Base-by-base conservation (phyloP, 1,140 invertebrate genomes). In the Globodera ellingtonae region DNA sequence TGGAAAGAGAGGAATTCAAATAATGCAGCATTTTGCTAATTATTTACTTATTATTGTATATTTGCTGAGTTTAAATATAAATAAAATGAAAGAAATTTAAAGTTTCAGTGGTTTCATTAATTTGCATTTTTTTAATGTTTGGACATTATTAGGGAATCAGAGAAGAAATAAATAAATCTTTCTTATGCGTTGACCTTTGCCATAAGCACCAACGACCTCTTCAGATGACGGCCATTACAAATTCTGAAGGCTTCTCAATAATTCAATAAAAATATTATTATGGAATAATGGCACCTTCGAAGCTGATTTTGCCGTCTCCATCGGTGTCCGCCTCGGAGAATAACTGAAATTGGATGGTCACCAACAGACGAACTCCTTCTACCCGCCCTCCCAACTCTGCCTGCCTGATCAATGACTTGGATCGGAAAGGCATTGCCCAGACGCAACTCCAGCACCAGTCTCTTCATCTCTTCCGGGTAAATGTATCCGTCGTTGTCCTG, bases 401-500 rank as follows among this genome's bases (percentile, higher is more conserved):
- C 24, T 78, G 62, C 66, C 72, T 89, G 87, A 71, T 89, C 84
- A 44, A 88, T 81, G 9, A 88, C 81, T n/a, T 81, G 56, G 21
- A 50, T 77, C 8, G 87, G 87, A 71, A 87, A 88, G 21, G 83
- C 83, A 21, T 70, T 50, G n/a, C 83, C 87, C 10, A 88, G 74
- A 7, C 82, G 77, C 24, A 88, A 74, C 70, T 89, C 86, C 24
- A 75, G 78, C 8, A 88, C 89, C 47, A 89, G 80, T 67, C 80
- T 67, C 44, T 80, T 80, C 87, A 88, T 88, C 72, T 88, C 87
- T 21, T 79, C 80, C 13, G 82, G 82, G 73, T 85, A 82, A 74
- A 88, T 88, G 81, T 83, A 89, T 6, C 87, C 87, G 80, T 88
- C 87, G 24, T 89, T 85, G 71, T 88, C 88, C 88, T 89, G 56